These are phyloP conservation scores for Mellilla xanthometata DNA, from an alignment of 2,888 invertebrate species.

Conservation along the genomic window DNA sequence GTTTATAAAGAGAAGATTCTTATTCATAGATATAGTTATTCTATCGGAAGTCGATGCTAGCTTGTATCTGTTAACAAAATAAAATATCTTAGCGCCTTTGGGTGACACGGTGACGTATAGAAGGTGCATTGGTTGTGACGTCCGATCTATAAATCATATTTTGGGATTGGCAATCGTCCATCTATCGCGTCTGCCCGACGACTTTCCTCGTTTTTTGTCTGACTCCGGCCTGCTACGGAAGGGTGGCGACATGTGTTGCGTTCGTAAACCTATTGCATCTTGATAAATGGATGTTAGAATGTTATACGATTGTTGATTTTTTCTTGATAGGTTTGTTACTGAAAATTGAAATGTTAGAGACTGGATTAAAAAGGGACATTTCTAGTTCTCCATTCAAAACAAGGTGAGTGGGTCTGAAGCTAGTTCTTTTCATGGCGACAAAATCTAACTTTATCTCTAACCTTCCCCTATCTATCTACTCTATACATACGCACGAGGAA, in stretches of 20 bases:
- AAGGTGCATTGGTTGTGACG: conserved; percentile 78
- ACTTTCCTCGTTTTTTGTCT: conserved; percentile 78
- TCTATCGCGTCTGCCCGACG: conserved; percentile 45
- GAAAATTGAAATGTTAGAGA: no score
- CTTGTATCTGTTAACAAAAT: not conserved
- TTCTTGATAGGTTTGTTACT: not conserved
- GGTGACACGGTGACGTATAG: conserved; percentile 70
- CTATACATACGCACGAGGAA: no score
- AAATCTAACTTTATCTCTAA: no score
- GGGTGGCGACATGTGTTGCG: conserved; percentile 65
- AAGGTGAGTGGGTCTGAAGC: no score
- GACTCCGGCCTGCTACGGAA: conserved; percentile 65
- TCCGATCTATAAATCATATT: conserved; percentile 79
- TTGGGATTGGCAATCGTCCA: conserved; percentile 66
- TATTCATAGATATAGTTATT: no score
- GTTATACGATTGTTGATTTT: conserved; percentile 14
- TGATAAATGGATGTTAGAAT: conserved; percentile 38
- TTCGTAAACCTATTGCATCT: conserved; percentile 47
- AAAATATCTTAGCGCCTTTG: conserved; percentile 8
- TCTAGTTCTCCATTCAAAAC: no score
- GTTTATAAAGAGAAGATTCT: no score
- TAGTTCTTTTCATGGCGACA: no score
- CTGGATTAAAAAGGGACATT: no score
- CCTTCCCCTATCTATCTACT: no score
- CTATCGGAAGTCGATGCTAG: no score